A percentile compares a stretch with the other conserved stretches of the same genome.
phyloP scores from a whole-genome alignment of 2,797 vertebrate species.

The Cossypha niveicapilla region DNA sequence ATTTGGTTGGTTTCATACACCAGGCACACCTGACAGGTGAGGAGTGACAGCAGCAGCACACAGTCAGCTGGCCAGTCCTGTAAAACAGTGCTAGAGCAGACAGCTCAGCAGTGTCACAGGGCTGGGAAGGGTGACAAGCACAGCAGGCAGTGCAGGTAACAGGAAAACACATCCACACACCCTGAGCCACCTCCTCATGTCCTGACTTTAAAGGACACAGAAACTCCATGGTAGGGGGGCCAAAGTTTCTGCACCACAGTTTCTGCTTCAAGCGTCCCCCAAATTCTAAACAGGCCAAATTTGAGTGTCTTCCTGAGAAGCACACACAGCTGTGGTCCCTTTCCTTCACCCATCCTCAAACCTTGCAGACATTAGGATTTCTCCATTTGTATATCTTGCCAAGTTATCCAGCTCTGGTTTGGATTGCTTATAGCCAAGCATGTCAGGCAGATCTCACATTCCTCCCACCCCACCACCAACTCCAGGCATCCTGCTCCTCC shows the following conservation, averaged over 20 bases:
- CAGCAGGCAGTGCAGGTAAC: not conserved
- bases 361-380: not conserved
- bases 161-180: not conserved
- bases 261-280: fast-evolving
- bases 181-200: not conserved
- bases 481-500: not conserved
- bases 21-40: not conserved
- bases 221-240: fast-evolving
- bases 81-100: not conserved
- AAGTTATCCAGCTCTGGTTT: not conserved
- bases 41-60: not conserved
- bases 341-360: not conserved
- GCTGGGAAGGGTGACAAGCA: not conserved
- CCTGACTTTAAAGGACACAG: not conserved
- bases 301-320: not conserved
- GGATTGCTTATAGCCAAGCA: not conserved
- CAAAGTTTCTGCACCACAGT: not conserved
- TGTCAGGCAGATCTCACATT: not conserved
- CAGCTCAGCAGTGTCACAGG: not conserved
- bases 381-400: not conserved
- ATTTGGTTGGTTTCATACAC: not conserved
- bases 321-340: not conserved
- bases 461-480: not conserved
- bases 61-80: not conserved
- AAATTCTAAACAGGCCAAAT: not conserved